phyloP scores from a whole-genome alignment of 2,888 invertebrate species.

The Rhodophaea formosa region DNA sequence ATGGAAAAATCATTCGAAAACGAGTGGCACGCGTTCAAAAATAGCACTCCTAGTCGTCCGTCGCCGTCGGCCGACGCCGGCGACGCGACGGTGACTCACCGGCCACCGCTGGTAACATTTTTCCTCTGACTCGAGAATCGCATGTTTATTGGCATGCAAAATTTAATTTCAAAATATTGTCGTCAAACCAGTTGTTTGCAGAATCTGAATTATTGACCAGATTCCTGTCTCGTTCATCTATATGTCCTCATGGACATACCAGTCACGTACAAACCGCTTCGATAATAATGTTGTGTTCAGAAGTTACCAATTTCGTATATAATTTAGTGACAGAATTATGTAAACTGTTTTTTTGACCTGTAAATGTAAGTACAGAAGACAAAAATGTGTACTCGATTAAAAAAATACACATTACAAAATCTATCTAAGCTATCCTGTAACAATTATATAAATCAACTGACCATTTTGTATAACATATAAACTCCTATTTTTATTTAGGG shows the following conservation, averaged over 20 bases:
- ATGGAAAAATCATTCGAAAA: too few species aligned
- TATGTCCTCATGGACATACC: not conserved
- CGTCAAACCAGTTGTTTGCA: constrained; percentile 10
- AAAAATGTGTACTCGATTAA: too few species aligned
- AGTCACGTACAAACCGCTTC: not conserved
- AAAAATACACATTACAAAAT: too few species aligned
- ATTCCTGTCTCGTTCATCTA: constrained; percentile 2
- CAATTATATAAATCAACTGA: too few species aligned
- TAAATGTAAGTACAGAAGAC: too few species aligned
- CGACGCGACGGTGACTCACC: constrained; percentile 14
- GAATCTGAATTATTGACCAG: constrained; percentile 4
- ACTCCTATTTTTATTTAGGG: too few species aligned
- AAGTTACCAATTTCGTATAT: not conserved
- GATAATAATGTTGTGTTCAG: not conserved
- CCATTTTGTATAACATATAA: too few species aligned
- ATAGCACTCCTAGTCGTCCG: too few species aligned
- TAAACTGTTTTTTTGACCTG: not conserved
- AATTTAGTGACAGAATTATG: not conserved
- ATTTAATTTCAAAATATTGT: constrained; percentile 13
- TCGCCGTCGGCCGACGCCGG: too few species aligned
- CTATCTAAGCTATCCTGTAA: too few species aligned
- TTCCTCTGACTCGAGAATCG: not conserved
- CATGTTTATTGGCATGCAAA: constrained; percentile 5
- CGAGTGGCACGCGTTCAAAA: too few species aligned
- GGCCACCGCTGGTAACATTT: not conserved